A percentile compares a stretch with the other conserved stretches of the same genome.
These are phyloP conservation scores for Ellobius talpinus DNA, from an alignment of 2,113 vertebrate genomes.

Conservation along the genomic window DNA sequence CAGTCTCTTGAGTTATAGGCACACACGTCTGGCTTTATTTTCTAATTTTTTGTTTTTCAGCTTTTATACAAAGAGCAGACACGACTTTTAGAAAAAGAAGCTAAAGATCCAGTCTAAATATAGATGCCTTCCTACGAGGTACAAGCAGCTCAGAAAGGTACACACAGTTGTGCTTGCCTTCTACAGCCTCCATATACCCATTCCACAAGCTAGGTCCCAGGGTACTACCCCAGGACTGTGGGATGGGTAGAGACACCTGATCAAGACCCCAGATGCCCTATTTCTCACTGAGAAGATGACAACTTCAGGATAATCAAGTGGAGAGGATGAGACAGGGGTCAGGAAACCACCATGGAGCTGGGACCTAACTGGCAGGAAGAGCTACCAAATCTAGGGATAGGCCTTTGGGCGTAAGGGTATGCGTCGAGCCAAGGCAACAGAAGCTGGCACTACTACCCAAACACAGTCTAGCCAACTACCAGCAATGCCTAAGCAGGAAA, in stretches of 20 bases:
- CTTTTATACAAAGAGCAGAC: background rate
- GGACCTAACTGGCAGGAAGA: background rate
- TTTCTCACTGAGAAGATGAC: background rate
- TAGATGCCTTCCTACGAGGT: background rate
- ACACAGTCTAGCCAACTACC: background rate
- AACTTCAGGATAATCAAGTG: background rate
- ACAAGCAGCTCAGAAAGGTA: background rate
- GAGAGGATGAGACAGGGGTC: too few relatives aligned
- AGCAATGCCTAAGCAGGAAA: background rate
- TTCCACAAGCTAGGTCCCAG: background rate
- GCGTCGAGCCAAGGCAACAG: fast-evolving
- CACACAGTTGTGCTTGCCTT: background rate
- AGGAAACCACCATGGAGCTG: background rate
- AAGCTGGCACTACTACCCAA: background rate
- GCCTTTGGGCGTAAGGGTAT: background rate
- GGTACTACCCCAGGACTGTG: background rate
- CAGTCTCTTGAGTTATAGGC: background rate
- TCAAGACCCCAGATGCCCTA: background rate
- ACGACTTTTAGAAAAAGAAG: background rate
- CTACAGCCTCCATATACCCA: too few relatives aligned
- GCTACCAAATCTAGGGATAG: background rate
- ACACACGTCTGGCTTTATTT: background rate
- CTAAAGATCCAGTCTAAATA: background rate
- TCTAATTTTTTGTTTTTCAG: background rate
- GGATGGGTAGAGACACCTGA: too few relatives aligned